phyloP scores from a whole-genome alignment of 2,113 vertebrate species.

The Paradoxurus hermaphroditus region DNA sequence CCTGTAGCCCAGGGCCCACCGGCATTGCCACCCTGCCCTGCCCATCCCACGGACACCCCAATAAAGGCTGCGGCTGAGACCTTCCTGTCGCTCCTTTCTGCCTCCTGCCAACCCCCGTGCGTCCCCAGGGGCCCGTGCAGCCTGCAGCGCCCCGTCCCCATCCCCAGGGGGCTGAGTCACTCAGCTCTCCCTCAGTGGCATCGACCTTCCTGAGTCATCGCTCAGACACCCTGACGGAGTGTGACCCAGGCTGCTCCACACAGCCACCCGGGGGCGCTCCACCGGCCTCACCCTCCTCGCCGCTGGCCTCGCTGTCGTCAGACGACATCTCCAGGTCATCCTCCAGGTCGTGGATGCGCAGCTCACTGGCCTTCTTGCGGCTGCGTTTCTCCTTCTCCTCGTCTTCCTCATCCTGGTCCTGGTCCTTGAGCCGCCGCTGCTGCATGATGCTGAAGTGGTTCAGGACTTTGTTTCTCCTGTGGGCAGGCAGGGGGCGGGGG shows the following conservation, averaged over 20 bases:
- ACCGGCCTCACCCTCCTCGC: conserved; percentile 83
- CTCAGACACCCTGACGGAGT: background rate
- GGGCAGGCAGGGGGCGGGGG: too few species aligned
- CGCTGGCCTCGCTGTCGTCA: conserved; percentile 89
- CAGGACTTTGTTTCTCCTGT: conserved; percentile 94
- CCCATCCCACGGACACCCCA: background rate
- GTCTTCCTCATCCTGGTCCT: conserved; percentile 86
- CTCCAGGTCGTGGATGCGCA: conserved; percentile 93
- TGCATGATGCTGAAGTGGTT: conserved; percentile 98
- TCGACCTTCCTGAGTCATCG: too few species aligned
- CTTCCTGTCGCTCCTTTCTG: background rate
- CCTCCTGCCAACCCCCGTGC: background rate
- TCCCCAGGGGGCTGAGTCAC: background rate
- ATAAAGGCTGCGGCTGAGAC: background rate
- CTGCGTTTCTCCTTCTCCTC: conserved; percentile 85
- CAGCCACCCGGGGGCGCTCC: accelerated
- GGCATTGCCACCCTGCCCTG: background rate
- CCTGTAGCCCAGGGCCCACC: background rate
- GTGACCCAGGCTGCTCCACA: background rate
- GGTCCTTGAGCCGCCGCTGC: conserved; percentile 91
- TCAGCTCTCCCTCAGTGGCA: background rate
- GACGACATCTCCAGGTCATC: conserved; percentile 94
- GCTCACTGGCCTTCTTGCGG: conserved; percentile 84
- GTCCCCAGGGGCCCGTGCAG: background rate
- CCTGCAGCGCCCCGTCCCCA: too few species aligned